These are phyloP conservation scores for Tachysurus vachellii DNA, from an alignment of 2,113 vertebrate genomes.

Conservation along the genomic window DNA sequence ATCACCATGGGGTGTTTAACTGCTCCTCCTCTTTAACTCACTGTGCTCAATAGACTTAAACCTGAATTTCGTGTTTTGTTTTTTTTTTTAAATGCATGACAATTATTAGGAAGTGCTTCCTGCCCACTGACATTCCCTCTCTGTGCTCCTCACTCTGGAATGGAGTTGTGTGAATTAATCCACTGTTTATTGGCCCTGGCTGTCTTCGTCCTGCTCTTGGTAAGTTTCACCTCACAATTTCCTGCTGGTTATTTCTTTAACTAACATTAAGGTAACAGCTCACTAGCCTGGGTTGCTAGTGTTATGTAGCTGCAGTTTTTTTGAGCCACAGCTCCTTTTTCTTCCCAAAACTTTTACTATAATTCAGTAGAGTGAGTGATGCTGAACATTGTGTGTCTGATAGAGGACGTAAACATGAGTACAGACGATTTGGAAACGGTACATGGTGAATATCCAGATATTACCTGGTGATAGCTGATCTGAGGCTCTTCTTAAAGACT, in stretches of 20 bases:
- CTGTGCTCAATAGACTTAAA: not conserved
- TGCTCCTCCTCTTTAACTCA: not conserved
- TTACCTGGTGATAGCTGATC: not conserved
- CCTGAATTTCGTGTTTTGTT: not conserved
- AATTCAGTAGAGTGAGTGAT: not conserved
- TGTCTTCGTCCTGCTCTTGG: conserved; percentile 62
- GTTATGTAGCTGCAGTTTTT: not conserved
- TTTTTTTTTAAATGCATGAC: not conserved
- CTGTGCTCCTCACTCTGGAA: not conserved
- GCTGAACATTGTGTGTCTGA: not conserved
- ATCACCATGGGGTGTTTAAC: conserved; percentile 7
- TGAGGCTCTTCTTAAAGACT: not conserved
- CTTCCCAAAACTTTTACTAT: not conserved
- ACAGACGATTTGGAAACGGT: not conserved
- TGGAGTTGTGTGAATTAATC: conserved; percentile 63
- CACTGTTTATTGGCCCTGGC: conserved; percentile 60
- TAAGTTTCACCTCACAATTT: conserved; percentile 38
- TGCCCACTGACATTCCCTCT: not conserved
- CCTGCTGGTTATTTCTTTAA: not conserved
- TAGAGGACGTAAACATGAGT: not conserved
- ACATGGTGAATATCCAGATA: not conserved
- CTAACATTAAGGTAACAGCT: not conserved
- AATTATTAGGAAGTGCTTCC: not conserved
- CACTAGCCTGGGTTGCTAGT: not conserved
- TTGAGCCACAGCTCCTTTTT: not conserved